Conservation (phyloP, 2,113 vertebrate genomes). For the Maccullochella peelii region DNA sequence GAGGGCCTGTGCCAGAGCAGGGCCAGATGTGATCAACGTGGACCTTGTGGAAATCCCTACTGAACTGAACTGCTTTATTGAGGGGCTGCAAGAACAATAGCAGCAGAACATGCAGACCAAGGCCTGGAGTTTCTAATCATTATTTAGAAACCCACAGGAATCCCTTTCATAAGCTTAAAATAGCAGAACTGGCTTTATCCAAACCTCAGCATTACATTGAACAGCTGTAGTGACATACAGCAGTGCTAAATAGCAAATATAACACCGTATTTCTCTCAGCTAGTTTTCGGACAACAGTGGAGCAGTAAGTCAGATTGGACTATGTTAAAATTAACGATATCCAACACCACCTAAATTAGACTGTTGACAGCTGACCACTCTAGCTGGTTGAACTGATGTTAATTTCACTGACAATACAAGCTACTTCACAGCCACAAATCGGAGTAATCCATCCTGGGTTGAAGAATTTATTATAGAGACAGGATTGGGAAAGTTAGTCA, state of each 20-base stretch:
- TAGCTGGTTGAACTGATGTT: slow-evolving; percentile 19
- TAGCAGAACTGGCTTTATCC: slow-evolving; percentile 8
- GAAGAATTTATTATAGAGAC: not conserved
- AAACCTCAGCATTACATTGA: slow-evolving; percentile 10
- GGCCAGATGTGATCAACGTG: slow-evolving; percentile 81
- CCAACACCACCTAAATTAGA: slow-evolving; percentile 35
- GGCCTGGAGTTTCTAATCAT: slow-evolving; percentile 41
- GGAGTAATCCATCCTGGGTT: not conserved
- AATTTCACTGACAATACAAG: slow-evolving; percentile 33
- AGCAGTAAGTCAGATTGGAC: slow-evolving; percentile 6
- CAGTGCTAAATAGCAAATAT: not conserved
- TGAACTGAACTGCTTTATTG: slow-evolving; percentile 71
- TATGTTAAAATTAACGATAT: slow-evolving; percentile 15
- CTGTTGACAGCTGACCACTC: slow-evolving; percentile 38
- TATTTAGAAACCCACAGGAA: slow-evolving; percentile 55
- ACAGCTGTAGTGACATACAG: not conserved
- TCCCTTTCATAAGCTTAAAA: slow-evolving; percentile 31
- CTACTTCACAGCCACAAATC: slow-evolving; percentile 29
- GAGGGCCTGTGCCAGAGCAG: slow-evolving; percentile 67
- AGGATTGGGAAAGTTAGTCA: not conserved
- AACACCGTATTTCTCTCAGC: not conserved
- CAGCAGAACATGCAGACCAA: slow-evolving; percentile 55
- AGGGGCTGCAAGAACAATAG: slow-evolving; percentile 62
- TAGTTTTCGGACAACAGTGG: too few relatives aligned
- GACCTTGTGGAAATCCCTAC: slow-evolving; percentile 76